A percentile compares a stretch with the other conserved stretches of the same genome.
These are phyloP conservation scores for Drosophila leonis DNA, from an alignment of 2,888 invertebrate genomes.

Conservation along the genomic window DNA sequence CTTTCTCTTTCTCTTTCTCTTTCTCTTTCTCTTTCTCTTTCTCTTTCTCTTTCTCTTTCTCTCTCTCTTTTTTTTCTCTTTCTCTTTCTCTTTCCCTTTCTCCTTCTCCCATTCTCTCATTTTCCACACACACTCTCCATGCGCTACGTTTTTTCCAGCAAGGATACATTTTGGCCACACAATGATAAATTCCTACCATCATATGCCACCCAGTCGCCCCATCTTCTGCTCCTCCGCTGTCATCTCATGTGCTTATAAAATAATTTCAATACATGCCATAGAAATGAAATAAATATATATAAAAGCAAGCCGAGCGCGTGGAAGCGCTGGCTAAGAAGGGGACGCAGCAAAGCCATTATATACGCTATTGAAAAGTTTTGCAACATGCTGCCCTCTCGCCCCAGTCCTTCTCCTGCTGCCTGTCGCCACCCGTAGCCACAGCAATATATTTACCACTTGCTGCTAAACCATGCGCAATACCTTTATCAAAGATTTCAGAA, in stretches of 20 bases:
- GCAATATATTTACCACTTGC: constrained; percentile 21
- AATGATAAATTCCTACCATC: not conserved
- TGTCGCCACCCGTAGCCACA: not conserved
- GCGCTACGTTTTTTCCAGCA: not conserved
- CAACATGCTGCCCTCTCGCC: not conserved
- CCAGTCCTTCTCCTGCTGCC: accelerated
- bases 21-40: not conserved
- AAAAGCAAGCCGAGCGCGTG: constrained; percentile 7
- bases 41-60: not conserved
- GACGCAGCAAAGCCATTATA: constrained; percentile 34
- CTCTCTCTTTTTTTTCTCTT: not conserved
- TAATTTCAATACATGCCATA: constrained; percentile 54
- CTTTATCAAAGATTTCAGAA: constrained; percentile 52
- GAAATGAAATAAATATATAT: constrained; percentile 32
- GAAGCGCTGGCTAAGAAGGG: not conserved
- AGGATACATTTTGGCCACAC: not conserved
- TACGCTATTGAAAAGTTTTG: constrained; percentile 50
- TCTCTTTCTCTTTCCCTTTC: not conserved
- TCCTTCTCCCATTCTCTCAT: not conserved
- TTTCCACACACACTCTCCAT: not conserved
- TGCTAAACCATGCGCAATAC: constrained; percentile 40
- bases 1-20: not conserved
- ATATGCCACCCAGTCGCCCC: not conserved
- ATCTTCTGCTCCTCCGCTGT: too few relatives aligned
- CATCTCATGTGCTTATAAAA: constrained; percentile 27